Evolutionary conservation across 2,797 vertebrate species (phyloP).

Genomic region (Chelon auratus): DNA sequence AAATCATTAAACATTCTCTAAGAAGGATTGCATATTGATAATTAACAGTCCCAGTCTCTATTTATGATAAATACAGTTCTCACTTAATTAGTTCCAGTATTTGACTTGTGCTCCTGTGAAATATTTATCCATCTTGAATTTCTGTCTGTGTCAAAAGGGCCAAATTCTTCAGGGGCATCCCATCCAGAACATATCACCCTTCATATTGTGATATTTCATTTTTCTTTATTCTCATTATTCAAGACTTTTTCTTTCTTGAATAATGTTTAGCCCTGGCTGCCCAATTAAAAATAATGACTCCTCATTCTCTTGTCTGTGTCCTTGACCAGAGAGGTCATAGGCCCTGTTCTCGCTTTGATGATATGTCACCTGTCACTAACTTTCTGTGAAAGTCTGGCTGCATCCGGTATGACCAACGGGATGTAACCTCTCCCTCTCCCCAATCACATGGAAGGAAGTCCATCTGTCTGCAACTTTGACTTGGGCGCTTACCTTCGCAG

Average conservation of each 20-base stretch:
- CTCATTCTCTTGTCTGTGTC: slow-evolving; percentile 60
- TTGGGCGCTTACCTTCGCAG: slow-evolving; percentile 48
- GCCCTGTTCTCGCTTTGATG: slow-evolving; percentile 70
- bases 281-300: slow-evolving; percentile 80
- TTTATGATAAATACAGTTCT: neutral
- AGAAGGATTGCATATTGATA: neutral
- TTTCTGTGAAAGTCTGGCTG: slow-evolving; percentile 62
- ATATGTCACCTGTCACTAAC: slow-evolving; percentile 69
- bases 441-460: slow-evolving; percentile 59
- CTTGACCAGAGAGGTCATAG: slow-evolving; percentile 59
- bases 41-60: neutral
- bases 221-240: neutral
- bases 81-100: neutral
- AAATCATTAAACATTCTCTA: neutral
- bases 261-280: slow-evolving; percentile 27
- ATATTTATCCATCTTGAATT: neutral
- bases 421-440: slow-evolving; percentile 60
- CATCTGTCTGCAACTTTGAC: slow-evolving; percentile 60
- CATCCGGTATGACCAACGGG: slow-evolving; percentile 65
- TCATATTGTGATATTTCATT: slow-evolving; percentile 27
- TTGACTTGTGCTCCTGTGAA: neutral
- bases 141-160: slow-evolving; percentile 21
- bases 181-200: slow-evolving; percentile 27
- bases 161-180: slow-evolving; percentile 22
- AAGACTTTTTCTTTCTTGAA: slow-evolving; percentile 11